Conservation (phyloP, 2,797 vertebrate genomes). For the Nasua narica region DNA sequence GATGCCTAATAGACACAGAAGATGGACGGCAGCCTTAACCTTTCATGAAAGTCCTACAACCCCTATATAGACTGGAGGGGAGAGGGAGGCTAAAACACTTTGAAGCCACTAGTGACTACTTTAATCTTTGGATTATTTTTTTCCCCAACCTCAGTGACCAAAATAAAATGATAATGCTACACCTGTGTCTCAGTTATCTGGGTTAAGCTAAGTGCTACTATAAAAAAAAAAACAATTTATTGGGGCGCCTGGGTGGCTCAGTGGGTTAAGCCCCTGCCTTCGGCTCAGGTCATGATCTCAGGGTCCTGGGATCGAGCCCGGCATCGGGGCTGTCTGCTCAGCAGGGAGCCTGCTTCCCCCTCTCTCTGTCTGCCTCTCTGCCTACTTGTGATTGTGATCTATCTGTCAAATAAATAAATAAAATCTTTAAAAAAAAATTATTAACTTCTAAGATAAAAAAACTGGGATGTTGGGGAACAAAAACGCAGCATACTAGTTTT, state of each 20-base stretch:
- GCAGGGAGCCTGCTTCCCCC: too few relatives aligned
- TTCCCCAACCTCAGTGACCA: neutral
- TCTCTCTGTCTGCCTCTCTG: too few relatives aligned
- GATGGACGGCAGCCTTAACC: neutral
- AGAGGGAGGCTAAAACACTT: neutral
- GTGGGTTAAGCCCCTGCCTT: too few relatives aligned
- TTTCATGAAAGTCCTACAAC: neutral
- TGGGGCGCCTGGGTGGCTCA: too few relatives aligned
- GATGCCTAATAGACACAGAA: neutral
- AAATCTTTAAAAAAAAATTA: neutral
- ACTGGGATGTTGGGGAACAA: neutral
- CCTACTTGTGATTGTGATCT: too few relatives aligned
- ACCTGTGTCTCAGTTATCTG: neutral
- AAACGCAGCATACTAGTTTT: neutral
- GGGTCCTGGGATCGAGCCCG: too few relatives aligned
- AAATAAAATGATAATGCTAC: neutral
- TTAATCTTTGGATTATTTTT: neutral
- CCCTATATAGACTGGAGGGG: neutral
- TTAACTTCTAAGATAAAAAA: neutral
- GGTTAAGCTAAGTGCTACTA: neutral
- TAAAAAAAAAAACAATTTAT: neutral
- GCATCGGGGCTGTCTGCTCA: too few relatives aligned
- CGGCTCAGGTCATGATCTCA: too few relatives aligned
- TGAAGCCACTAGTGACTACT: neutral
- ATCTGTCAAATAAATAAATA: too few relatives aligned